Conservation (phyloP, 2,113 vertebrate species). For the Riparia riparia region DNA sequence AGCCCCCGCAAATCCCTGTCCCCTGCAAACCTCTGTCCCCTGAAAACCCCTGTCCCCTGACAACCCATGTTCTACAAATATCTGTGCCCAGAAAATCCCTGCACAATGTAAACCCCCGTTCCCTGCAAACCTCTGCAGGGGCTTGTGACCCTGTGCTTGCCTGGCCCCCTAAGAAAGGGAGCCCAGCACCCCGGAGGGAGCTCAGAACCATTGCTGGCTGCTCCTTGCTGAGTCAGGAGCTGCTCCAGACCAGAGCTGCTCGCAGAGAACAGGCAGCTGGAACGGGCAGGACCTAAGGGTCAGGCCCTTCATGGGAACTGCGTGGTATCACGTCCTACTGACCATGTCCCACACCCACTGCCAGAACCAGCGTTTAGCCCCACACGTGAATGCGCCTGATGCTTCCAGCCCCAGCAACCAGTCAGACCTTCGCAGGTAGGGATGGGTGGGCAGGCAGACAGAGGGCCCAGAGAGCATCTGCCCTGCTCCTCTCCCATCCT, state of each 20-base stretch:
- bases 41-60: neutral
- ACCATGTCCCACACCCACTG: neutral
- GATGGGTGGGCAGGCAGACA: neutral
- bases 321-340: neutral
- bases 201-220: neutral
- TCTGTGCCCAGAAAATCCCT: neutral
- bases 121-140: neutral
- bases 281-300: neutral
- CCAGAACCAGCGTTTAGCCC: neutral
- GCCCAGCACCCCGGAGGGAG: neutral
- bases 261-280: neutral
- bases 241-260: neutral
- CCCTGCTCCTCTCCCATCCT: neutral
- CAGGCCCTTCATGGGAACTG: neutral
- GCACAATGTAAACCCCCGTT: too few relatives aligned
- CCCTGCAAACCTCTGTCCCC: neutral
- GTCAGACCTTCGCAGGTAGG: neutral
- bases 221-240: neutral
- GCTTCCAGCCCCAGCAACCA: neutral
- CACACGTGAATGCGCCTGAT: neutral
- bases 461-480: neutral
- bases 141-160: neutral
- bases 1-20: accelerated
- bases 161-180: neutral
- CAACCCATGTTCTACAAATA: neutral